Conservation (phyloP, 1,140 invertebrate genomes). For the Coelopa frigida region DNA sequence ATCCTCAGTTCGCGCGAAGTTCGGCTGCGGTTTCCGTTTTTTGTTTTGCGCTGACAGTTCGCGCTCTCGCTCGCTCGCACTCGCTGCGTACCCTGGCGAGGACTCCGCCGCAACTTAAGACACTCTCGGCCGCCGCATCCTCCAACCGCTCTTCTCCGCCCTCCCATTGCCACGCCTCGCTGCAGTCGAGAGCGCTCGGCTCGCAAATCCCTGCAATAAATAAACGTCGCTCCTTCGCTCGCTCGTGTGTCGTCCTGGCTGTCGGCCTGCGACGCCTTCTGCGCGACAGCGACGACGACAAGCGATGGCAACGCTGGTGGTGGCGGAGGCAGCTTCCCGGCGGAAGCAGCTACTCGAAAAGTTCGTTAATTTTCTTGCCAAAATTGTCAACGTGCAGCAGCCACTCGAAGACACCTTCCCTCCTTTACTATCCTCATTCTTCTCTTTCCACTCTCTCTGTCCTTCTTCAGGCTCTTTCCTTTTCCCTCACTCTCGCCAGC, state of each 20-base stretch:
- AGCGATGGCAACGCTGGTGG: not conserved
- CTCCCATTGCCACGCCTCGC: not conserved
- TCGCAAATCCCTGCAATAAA: conserved; percentile 13
- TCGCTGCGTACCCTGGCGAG: not conserved
- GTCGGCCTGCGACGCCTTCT: conserved; percentile 7
- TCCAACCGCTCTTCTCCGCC: not conserved
- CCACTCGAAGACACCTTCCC: not conserved
- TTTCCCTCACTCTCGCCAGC: not conserved
- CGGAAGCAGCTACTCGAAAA: conserved; percentile 1
- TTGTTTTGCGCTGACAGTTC: conserved; percentile 1
- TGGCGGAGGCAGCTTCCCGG: not conserved
- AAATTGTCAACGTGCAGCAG: conserved; percentile 3
- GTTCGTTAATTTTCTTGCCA: conserved; percentile 14
- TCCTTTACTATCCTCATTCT: not conserved
- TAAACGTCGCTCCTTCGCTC: conserved; percentile 12
- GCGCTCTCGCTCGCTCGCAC: conserved; percentile 1
- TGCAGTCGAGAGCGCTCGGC: not conserved
- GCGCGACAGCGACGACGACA: not conserved
- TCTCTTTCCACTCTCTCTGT: not conserved
- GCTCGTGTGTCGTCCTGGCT: conserved; percentile 7
- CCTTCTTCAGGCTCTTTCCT: conserved; percentile 1
- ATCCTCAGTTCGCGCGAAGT: too few relatives aligned
- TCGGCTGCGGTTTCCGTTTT: too few relatives aligned
- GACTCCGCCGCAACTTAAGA: not conserved
- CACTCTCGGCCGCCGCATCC: not conserved